These are phyloP conservation scores for Entomobrya multifasciata DNA, from an alignment of 2,888 invertebrate species.

Conservation along the genomic window DNA sequence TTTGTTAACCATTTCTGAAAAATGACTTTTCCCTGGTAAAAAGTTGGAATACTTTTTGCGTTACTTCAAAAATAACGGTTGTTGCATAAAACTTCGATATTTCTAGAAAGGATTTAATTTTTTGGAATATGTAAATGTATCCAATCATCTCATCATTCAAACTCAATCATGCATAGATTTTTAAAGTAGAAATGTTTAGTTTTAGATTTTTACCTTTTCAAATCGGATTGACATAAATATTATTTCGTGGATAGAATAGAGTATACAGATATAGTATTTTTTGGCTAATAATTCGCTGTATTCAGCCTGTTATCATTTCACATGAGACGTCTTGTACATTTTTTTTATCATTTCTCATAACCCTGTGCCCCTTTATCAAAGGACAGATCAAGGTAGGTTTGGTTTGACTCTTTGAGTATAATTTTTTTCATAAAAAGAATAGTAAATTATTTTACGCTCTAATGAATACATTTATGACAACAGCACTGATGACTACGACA, in stretches of 20 bases:
- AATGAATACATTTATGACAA: slow-evolving; percentile 3
- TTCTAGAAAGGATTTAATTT: too few relatives aligned
- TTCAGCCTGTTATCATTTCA: slow-evolving; percentile 56
- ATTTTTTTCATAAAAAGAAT: slow-evolving; percentile 25
- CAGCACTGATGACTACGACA: too few relatives aligned
- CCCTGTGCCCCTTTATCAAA: slow-evolving; percentile 50
- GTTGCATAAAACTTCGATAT: too few relatives aligned
- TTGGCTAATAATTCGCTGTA: slow-evolving; percentile 70
- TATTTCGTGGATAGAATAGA: not conserved
- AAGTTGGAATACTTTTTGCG: too few relatives aligned
- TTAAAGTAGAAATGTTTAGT: not conserved
- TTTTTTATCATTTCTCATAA: slow-evolving; percentile 20
- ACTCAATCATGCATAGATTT: not conserved
- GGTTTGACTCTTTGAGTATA: too few relatives aligned
- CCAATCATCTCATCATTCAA: not conserved
- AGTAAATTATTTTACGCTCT: slow-evolving; percentile 9
- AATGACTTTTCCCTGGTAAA: too few relatives aligned
- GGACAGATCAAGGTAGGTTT: slow-evolving; percentile 33
- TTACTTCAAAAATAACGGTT: too few relatives aligned
- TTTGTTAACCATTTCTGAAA: too few relatives aligned
- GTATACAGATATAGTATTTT: not conserved
- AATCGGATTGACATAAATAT: not conserved
- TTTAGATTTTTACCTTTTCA: not conserved
- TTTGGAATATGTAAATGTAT: too few relatives aligned
- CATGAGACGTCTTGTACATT: slow-evolving; percentile 20